Base-by-base conservation (phyloP, 2,113 vertebrate genomes). In the Craseonycteris thonglongyai region DNA sequence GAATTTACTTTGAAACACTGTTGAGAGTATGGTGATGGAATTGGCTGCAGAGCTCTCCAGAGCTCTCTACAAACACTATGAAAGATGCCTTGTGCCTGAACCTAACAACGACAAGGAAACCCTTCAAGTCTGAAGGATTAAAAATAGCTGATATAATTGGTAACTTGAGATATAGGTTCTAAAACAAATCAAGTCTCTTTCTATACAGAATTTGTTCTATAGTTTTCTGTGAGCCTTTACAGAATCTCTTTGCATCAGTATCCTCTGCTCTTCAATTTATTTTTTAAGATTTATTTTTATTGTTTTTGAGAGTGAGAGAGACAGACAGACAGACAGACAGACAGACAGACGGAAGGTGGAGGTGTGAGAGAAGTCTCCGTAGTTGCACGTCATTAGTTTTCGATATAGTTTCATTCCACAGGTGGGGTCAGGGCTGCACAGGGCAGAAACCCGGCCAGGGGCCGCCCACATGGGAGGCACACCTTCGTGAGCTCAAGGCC, bases 1-100 rank as follows among this genome's bases (percentile, higher is more conserved):
- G 83, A 95, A 45, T 95, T 90, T 94, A 84, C 78, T 35, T 51
- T 92, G 76, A 51, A 84, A n/a, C 35, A 38, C 16, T 91, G 47
- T 33, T 71, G n/a, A 45, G 21, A 58, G 45, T 54, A 61, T 82
- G 35, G 58, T 96, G 69, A 90, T 66, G 15, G 75, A 61, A 97
- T 58, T 87, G 75, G 40, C 63, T 90, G 54, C 59, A 78, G 47
- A 88, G n/a, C 68, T 89, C 71, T 92, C 75, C 51, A 63, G 92
- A 93, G 71, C 4, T 71, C 24, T 21, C 68, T 94, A 30, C n/a
- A 66, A 61, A n/a, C 28, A 94, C 2, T 45, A 72, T 71, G 38
- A 96, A 79, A 78, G 91, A 91, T 90, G 16, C 8, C 71, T 79
- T 68, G 33, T 93, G 33, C 47, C 28, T 54, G n/a, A 51, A 61